Conservation (phyloP, 2,888 invertebrate genomes). For the Meandrusa payeni region DNA sequence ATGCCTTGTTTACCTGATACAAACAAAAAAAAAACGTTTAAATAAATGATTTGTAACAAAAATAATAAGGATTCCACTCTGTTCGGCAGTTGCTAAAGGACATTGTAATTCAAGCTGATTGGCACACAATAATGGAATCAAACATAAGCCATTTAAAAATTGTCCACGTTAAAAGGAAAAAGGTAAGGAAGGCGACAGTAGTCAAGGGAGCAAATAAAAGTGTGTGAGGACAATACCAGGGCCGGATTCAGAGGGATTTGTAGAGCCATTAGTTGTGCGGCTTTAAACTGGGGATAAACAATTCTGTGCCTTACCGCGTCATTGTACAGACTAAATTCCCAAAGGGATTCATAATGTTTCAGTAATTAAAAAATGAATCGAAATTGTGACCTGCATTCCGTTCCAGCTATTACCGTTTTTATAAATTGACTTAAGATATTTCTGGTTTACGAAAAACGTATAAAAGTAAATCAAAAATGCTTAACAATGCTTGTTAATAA, state of each 20-base stretch:
- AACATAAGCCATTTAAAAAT: conserved; percentile 79
- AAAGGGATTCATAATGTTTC: conserved; percentile 4
- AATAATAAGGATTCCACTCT: conserved; percentile 67
- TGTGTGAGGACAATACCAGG: conserved; percentile 69
- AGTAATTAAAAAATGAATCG: conserved; percentile 58
- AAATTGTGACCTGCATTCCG: conserved; percentile 54
- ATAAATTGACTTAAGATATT: conserved; percentile 30
- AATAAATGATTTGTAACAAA: conserved; percentile 71
- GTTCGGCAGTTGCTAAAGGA: conserved; percentile 74
- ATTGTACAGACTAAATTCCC: conserved; percentile 21
- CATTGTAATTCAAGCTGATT: conserved; percentile 80
- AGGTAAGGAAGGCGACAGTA: conserved; percentile 58
- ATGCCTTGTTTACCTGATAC: conserved; percentile 67
- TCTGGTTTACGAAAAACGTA: conserved; percentile 26
- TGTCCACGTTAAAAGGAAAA: conserved; percentile 75
- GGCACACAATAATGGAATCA: conserved; percentile 81
- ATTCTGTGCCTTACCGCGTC: conserved; percentile 15
- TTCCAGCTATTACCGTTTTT: conserved; percentile 47
- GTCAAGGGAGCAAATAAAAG: conserved; percentile 70
- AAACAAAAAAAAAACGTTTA: conserved; percentile 62
- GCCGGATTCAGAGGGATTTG: conserved; percentile 68
- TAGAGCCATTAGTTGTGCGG: conserved; percentile 66
- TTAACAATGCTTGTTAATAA: no score
- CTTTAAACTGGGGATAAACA: conserved; percentile 7
- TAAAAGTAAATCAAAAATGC: conserved; percentile 14